These are phyloP conservation scores for Melozone crissalis DNA, from an alignment of 2,113 vertebrate genomes.

Conservation along the genomic window DNA sequence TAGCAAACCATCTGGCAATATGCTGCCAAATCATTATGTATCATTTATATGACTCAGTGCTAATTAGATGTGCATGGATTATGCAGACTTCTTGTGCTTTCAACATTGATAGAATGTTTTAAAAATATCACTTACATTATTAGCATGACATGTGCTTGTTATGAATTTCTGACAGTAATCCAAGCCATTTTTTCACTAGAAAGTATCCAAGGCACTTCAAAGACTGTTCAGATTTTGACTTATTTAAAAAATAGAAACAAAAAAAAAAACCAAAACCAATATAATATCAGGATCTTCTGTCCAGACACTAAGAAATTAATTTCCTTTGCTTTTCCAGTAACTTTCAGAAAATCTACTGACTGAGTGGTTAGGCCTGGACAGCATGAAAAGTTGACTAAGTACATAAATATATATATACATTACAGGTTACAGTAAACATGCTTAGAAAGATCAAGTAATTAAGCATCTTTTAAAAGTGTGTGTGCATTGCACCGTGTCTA, in stretches of 20 bases:
- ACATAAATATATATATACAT: neutral
- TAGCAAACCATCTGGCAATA: slow-evolving; percentile 36
- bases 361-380: neutral
- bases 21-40: slow-evolving; percentile 27
- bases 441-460: neutral
- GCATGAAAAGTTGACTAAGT: neutral
- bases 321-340: neutral
- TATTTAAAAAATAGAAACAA: neutral
- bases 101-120: slow-evolving; percentile 23
- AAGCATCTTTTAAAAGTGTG: neutral
- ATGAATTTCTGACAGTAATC: slow-evolving; percentile 36
- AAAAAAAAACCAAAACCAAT: neutral
- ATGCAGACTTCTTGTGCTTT: slow-evolving; percentile 15
- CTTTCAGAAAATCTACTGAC: neutral
- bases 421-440: neutral
- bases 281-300: neutral
- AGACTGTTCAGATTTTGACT: neutral
- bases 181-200: neutral
- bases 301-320: neutral
- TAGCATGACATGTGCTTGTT: slow-evolving; percentile 37
- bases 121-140: slow-evolving; percentile 51
- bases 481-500: neutral
- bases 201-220: slow-evolving; percentile 3
- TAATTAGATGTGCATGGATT: slow-evolving; percentile 17
- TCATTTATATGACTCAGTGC: slow-evolving; percentile 49